These are phyloP conservation scores for Agonopterix arenella DNA, from an alignment of 2,888 invertebrate species.

Conservation along the genomic window DNA sequence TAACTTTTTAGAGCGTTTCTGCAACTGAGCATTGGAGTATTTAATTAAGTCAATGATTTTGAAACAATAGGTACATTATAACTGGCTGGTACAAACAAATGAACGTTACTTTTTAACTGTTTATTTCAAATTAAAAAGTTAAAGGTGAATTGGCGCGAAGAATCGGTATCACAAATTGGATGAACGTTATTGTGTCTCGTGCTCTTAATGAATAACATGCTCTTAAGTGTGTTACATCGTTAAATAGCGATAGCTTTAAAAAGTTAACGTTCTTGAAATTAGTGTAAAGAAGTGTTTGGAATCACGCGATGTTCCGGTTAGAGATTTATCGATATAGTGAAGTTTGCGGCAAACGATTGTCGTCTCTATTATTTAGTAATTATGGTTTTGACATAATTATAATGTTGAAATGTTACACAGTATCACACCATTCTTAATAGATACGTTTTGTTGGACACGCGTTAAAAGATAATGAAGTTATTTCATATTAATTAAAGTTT, in stretches of 20 bases:
- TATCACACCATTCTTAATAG: not conserved
- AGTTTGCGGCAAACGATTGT: slow-evolving; percentile 1
- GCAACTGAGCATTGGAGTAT: too few species aligned
- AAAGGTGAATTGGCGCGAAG: slow-evolving; percentile 19
- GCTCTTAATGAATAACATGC: slow-evolving; percentile 31
- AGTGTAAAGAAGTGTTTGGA: slow-evolving; percentile 39
- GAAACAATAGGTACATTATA: slow-evolving; percentile 1
- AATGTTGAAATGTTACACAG: slow-evolving; percentile 1
- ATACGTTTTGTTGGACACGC: slow-evolving; percentile 4
- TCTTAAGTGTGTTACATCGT: slow-evolving; percentile 29
- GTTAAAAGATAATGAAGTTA: slow-evolving; percentile 4
- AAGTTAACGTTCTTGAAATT: slow-evolving; percentile 31
- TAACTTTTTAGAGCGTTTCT: too few species aligned
- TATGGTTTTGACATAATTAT: slow-evolving; percentile 4
- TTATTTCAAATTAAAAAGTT: slow-evolving; percentile 21
- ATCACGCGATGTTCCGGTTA: slow-evolving; percentile 43
- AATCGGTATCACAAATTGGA: slow-evolving; percentile 21
- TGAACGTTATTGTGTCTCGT: slow-evolving; percentile 33
- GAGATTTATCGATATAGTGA: slow-evolving; percentile 3
- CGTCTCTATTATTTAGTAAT: slow-evolving; percentile 6
- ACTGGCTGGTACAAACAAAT: not conserved
- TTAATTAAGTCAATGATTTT: too few species aligned
- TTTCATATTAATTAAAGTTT: not conserved
- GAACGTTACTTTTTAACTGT: slow-evolving; percentile 19
- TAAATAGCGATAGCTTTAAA: slow-evolving; percentile 33